A percentile compares a stretch with the other conserved stretches of the same genome.
These are phyloP conservation scores for Caiman crocodilus DNA, from an alignment of 2,797 vertebrate species.

Conservation along the genomic window DNA sequence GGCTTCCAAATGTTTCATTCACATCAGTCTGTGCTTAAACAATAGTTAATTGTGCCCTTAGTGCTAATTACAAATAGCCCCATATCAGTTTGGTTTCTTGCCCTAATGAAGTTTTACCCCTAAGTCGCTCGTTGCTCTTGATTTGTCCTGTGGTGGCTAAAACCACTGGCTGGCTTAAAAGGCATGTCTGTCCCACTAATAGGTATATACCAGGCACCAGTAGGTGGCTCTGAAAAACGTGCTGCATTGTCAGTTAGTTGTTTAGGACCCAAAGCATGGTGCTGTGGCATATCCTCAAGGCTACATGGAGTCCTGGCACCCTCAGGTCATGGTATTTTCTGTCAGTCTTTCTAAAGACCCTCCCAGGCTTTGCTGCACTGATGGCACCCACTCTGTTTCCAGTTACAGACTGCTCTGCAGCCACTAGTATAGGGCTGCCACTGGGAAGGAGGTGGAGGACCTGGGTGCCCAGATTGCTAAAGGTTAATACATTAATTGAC, in stretches of 20 bases:
- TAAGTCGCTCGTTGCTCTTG: neutral
- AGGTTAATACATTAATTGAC: no score
- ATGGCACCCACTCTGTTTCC: no score
- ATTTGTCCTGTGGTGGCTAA: neutral
- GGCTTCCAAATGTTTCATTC: accelerated
- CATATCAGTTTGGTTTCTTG: accelerated
- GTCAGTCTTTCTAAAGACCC: no score
- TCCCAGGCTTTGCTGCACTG: no score
- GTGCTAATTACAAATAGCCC: neutral
- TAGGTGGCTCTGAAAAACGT: neutral
- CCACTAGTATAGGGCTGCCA: no score
- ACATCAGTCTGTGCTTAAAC: neutral
- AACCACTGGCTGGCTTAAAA: neutral
- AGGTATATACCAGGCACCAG: no score
- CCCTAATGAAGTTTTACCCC: neutral
- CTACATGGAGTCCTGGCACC: accelerated
- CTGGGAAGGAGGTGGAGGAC: no score
- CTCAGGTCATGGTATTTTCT: no score
- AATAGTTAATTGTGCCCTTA: neutral
- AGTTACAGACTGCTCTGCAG: no score
- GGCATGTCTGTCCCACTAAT: neutral
- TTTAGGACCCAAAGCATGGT: neutral
- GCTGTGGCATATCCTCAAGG: neutral
- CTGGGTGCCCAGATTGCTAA: no score
- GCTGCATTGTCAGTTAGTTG: neutral